Percentiles rank a stretch among this genome's conserved stretches.
phyloP scores from a whole-genome alignment of 2,797 vertebrate species.

The Acestrorhynchus altus region DNA sequence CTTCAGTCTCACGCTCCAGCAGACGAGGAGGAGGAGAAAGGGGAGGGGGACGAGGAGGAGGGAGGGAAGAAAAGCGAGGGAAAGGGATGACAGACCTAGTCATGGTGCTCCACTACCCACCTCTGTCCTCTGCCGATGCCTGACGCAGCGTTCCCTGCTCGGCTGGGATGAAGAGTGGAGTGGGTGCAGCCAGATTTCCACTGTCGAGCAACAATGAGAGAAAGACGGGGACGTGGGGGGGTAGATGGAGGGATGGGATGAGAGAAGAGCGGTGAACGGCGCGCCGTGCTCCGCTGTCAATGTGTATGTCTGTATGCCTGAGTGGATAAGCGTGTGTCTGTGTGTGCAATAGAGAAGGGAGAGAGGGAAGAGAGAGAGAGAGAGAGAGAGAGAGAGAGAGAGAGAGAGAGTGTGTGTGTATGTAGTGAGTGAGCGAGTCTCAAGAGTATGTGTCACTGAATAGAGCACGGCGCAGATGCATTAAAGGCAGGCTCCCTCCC shows the following conservation, averaged over 20 bases:
- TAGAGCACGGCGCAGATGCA: conserved; percentile 50
- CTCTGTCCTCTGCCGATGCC: conserved; percentile 75
- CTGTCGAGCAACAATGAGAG: conserved; percentile 25
- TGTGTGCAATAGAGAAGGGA: conserved; percentile 29
- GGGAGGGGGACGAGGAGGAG: conserved; percentile 13
- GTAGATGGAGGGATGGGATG: conserved; percentile 21
- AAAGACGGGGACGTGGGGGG: conserved; percentile 4
- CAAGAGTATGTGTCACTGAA: conserved; percentile 38
- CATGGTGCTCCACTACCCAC: conserved; percentile 69
- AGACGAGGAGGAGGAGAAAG: conserved; percentile 20
- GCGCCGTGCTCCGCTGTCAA: conserved; percentile 50
- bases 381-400: conserved; percentile 30
- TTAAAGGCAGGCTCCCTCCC: conserved; percentile 56
- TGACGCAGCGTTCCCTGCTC: conserved; percentile 71
- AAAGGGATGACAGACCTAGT: conserved; percentile 21
- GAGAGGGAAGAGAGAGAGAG: conserved; percentile 10
- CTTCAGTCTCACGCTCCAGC: conserved; percentile 27
- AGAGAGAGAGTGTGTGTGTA: neutral
- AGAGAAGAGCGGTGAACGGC: conserved; percentile 47
- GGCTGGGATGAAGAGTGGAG: conserved; percentile 60
- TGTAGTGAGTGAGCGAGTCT: conserved; percentile 24
- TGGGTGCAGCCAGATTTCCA: conserved; percentile 51
- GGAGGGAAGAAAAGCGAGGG: conserved; percentile 20
- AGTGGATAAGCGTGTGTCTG: conserved; percentile 32
- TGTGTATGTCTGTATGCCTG: conserved; percentile 40